phyloP scores from a whole-genome alignment of 2,113 vertebrate genomes.

The Callaeas wilsoni region DNA sequence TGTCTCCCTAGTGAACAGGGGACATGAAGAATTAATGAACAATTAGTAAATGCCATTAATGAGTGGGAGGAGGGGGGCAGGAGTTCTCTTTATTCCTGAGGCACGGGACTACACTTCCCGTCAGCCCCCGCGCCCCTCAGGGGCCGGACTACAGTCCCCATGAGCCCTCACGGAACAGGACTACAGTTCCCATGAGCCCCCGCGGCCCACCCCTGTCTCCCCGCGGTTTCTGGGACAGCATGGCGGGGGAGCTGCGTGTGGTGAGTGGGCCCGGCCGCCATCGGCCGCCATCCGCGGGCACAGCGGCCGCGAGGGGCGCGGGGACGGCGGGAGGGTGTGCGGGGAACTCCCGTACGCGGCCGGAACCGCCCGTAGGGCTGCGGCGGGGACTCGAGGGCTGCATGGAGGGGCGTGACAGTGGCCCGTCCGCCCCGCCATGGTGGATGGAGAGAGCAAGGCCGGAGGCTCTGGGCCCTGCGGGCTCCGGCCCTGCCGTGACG shows the following conservation, averaged over 20 bases:
- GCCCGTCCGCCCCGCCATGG: accelerated
- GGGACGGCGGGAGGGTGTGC: accelerated
- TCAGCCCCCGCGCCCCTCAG: not conserved
- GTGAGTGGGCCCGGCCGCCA: not conserved
- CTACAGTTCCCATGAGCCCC: not conserved
- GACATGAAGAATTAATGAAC: not conserved
- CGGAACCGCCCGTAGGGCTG: accelerated
- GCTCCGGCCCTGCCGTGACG: not conserved
- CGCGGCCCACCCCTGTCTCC: accelerated
- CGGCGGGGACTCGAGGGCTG: not conserved
- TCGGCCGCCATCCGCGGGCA: not conserved
- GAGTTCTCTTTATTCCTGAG: accelerated
- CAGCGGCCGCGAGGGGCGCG: not conserved
- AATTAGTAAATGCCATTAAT: not conserved
- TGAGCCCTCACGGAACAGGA: accelerated
- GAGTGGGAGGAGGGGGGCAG: too few species aligned
- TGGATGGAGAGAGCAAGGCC: not conserved
- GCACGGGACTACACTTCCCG: not conserved
- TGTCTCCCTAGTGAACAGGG: not conserved
- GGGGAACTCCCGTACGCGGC: too few species aligned
- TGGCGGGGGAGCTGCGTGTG: accelerated
- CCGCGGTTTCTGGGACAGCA: accelerated
- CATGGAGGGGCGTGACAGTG: accelerated
- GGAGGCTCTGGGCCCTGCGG: not conserved
- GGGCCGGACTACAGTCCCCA: not conserved